These are phyloP conservation scores for Drosophila ochracea DNA, from an alignment of 2,888 invertebrate species.

Conservation along the genomic window DNA sequence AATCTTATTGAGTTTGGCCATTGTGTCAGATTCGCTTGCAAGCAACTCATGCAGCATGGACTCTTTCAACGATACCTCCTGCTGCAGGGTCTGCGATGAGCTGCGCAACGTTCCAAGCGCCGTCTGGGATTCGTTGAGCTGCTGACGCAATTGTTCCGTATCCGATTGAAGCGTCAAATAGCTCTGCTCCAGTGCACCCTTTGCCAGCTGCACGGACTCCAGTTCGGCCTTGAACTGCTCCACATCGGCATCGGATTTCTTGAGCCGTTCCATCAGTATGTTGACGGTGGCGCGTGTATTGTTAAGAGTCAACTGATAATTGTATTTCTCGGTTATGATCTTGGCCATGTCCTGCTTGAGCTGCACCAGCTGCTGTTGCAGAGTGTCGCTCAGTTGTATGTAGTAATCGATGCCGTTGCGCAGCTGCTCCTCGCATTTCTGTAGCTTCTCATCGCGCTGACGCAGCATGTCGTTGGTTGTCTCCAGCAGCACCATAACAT, in stretches of 20 bases:
- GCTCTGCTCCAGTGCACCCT: constrained; percentile 81
- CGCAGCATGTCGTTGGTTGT: constrained; percentile 84
- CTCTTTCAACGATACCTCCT: constrained; percentile 85
- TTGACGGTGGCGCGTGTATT: constrained; percentile 85
- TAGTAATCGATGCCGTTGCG: constrained; percentile 84
- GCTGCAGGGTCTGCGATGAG: constrained; percentile 83
- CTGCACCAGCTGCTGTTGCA: constrained; percentile 84
- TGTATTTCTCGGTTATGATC: constrained; percentile 84
- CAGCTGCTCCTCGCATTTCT: constrained; percentile 83
- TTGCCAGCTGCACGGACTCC: constrained; percentile 81
- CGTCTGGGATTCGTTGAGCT: constrained; percentile 79
- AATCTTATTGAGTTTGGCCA: constrained; percentile 85
- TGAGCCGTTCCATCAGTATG: constrained; percentile 85
- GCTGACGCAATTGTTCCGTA: constrained; percentile 70
- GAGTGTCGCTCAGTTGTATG: constrained; percentile 82
- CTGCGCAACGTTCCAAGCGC: constrained; percentile 74
- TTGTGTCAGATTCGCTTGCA: constrained; percentile 84
- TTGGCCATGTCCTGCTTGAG: constrained; percentile 84
- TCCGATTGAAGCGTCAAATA: constrained; percentile 80
- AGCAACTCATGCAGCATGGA: constrained; percentile 84
- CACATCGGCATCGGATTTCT: constrained; percentile 85
- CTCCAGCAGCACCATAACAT: constrained; percentile 84
- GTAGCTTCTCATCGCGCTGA: constrained; percentile 84
- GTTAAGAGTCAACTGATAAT: constrained; percentile 84
- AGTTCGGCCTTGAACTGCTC: constrained; percentile 84